A percentile compares a stretch with the other conserved stretches of the same genome.
phyloP scores from a whole-genome alignment of 2,888 invertebrate species.

The Caenorhabditis sulstoni region DNA sequence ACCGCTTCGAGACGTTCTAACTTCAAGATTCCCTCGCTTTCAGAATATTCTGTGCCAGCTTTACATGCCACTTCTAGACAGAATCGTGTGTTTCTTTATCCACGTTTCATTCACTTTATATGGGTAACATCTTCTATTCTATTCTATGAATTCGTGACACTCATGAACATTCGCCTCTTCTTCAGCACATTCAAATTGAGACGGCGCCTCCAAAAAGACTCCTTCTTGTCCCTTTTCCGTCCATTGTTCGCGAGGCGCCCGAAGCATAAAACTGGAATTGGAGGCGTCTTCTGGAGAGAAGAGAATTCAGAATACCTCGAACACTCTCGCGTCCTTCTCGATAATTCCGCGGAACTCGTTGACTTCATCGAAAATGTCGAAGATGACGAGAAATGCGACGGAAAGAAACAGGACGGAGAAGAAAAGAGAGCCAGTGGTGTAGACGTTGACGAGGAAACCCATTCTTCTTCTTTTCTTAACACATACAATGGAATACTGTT shows the following conservation, averaged over 20 bases:
- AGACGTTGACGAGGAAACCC: slow-evolving; percentile 23
- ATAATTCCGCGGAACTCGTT: slow-evolving; percentile 31
- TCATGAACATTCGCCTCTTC: slow-evolving; percentile 2
- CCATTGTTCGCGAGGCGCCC: slow-evolving; percentile 33
- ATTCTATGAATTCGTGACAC: slow-evolving; percentile 2
- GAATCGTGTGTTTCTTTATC: slow-evolving; percentile 7
- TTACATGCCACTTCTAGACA: slow-evolving; percentile 25
- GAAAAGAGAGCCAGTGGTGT: slow-evolving; percentile 26
- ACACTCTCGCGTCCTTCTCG: slow-evolving; percentile 12
- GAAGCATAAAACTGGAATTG: slow-evolving; percentile 36
- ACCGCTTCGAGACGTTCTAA: slow-evolving; percentile 80
- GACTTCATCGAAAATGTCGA: slow-evolving; percentile 52
- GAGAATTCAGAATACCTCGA: slow-evolving; percentile 25
- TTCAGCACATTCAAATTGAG: slow-evolving; percentile 14
- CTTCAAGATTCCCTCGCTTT: slow-evolving; percentile 8
- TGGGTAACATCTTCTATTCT: slow-evolving; percentile 29
- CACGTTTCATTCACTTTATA: slow-evolving; percentile 39
- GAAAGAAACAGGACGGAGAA: slow-evolving; percentile 33
- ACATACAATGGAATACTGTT: background rate
- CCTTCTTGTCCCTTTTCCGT: background rate
- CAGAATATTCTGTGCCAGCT: slow-evolving; percentile 46
- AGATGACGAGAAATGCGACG: slow-evolving; percentile 44
- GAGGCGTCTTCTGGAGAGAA: too few relatives aligned
- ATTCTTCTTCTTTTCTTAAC: slow-evolving; percentile 3
- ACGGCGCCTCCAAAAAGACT: slow-evolving; percentile 49